Base-by-base conservation (phyloP, 2,888 invertebrate species). In the Caenorhabditis wallacei region DNA sequence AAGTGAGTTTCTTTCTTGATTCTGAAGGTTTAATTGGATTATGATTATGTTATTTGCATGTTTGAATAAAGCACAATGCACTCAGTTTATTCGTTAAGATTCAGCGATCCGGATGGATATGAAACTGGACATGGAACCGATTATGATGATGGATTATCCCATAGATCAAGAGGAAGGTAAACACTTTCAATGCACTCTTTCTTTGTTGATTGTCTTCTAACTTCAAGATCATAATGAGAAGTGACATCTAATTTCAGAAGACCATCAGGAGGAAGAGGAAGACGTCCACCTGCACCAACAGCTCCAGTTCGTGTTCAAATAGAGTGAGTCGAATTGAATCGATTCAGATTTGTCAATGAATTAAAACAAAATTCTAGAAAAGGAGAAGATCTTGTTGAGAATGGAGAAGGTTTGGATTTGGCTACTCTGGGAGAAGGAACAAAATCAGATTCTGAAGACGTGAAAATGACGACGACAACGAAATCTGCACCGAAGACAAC, bases 51-150 rank as follows among this genome's bases (percentile, higher is more conserved):
- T 59, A 1, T 22, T n/a, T 30, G 61, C 51, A 61, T 51, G 48
- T 18, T 35, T 40, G 13, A 8, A 11, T 40, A 40, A 4, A 40
- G 40, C 43, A 56, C 30, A 48, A n/a, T 63, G 56, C 20, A 68
- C 24, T 26, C 26, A 40, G 46, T 30, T 35, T 57, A 72, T 24
- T 51, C 8, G 48, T 80, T 80, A 64, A 80, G 79, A 64, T 80
- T 66, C 72, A 80, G 80, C 61, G 80, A 80, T n/a, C 68, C 59
- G 26, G 80, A 72, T 35, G 68, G 61, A 22, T 59, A 68, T 56
- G 68, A 72, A 8, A 26, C 37, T 10, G 79, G 37, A 1, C 40
- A 64, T 8, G 70, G 71, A 37, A 35, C 35, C 8, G 68, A 51
- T 54, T 30, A 69, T 13, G 61, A 56, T 5, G 64, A 40, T 0